phyloP scores from a whole-genome alignment of 2,113 vertebrate species.

The Gasterosteus nipponicus region DNA sequence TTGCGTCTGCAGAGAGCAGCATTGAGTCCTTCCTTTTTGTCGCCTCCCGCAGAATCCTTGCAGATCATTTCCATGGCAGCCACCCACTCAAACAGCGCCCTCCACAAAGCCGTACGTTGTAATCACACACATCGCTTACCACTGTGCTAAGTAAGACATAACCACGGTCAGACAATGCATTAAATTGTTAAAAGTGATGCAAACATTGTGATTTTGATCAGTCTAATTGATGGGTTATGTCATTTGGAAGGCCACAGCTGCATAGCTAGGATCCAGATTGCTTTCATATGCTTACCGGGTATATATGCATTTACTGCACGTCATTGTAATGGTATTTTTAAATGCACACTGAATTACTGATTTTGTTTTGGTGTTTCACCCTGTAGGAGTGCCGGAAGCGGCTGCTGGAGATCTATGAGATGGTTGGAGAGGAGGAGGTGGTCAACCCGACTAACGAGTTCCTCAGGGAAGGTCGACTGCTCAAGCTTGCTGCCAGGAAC shows the following conservation, averaged over 20 bases:
- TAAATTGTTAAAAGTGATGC: not conserved
- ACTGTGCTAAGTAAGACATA: not conserved
- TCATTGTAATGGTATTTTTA: not conserved
- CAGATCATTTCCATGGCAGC: constrained; percentile 94
- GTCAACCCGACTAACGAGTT: constrained; percentile 93
- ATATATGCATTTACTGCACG: not conserved
- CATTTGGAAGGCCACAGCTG: not conserved
- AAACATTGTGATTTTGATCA: not conserved
- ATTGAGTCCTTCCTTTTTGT: not conserved
- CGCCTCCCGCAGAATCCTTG: constrained; percentile 85
- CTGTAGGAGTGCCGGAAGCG: constrained; percentile 90
- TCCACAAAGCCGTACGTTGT: constrained; percentile 89
- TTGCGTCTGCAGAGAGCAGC: not conserved
- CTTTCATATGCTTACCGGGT: not conserved
- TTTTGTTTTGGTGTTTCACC: not conserved
- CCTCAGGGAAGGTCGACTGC: constrained; percentile 92
- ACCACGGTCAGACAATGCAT: not conserved
- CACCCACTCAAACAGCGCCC: constrained; percentile 92
- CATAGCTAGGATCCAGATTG: not conserved
- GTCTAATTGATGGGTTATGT: not conserved
- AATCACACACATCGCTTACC: not conserved
- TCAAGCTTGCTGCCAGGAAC: constrained; percentile 93
- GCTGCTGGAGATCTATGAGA: constrained; percentile 91
- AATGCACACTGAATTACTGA: not conserved
- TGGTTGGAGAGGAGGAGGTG: constrained; percentile 94